Conservation (phyloP, 2,888 invertebrate species). For the Synergus gifuensis region DNA sequence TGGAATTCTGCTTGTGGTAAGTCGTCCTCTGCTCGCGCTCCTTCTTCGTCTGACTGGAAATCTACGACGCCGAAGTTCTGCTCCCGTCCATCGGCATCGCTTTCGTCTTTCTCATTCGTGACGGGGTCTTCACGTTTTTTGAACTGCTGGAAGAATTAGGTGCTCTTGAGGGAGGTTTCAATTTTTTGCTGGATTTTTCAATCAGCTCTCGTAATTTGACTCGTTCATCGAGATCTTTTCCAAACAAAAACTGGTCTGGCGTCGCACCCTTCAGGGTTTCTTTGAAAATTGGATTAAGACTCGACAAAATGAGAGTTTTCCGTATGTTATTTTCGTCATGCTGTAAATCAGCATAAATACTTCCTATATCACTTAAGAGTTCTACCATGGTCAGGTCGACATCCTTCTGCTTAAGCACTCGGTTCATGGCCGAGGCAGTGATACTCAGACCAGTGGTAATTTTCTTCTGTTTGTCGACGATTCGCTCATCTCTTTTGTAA, state of each 20-base stretch:
- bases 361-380: too few relatives aligned
- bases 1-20: too few relatives aligned
- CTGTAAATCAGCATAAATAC: too few relatives aligned
- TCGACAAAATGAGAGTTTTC: too few relatives aligned
- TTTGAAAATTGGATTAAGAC: background rate
- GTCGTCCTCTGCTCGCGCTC: background rate
- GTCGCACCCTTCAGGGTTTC: constrained; percentile 27
- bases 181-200: constrained; percentile 9
- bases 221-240: constrained; percentile 46
- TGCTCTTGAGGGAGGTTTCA: constrained; percentile 27
- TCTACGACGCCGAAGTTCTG: background rate
- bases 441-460: background rate
- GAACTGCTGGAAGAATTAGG: constrained; percentile 22
- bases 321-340: too few relatives aligned
- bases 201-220: constrained; percentile 47
- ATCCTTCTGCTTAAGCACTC: too few relatives aligned
- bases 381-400: too few relatives aligned
- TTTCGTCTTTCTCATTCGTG: background rate
- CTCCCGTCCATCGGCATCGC: constrained; percentile 11
- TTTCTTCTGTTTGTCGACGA: constrained; percentile 17
- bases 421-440: too few relatives aligned
- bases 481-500: too few relatives aligned
- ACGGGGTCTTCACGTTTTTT: constrained; percentile 44
- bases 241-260: constrained; percentile 55
- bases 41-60: background rate